Evolutionary conservation across 2,797 vertebrate species (phyloP).

Genomic region (Netta rufina): DNA sequence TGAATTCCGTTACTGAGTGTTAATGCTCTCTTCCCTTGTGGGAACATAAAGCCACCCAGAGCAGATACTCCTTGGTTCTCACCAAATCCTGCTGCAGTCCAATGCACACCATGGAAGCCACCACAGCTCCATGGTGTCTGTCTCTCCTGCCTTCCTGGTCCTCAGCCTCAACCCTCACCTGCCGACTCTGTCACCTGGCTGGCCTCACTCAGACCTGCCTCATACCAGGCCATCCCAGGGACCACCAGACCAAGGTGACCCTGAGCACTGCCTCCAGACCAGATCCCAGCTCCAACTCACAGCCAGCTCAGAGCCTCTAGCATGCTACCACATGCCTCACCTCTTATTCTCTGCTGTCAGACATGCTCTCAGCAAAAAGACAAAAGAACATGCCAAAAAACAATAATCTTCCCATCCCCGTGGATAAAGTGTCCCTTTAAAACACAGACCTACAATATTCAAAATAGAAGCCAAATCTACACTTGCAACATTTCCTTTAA

Average conservation of each 20-base stretch:
- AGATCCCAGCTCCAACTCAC: not conserved
- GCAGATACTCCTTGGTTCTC: not conserved
- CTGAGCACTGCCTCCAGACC: not conserved
- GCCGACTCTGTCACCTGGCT: fast-evolving
- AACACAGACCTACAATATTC: not conserved
- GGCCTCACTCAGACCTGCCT: not conserved
- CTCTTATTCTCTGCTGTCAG: not conserved
- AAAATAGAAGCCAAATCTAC: not conserved
- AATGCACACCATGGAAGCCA: not conserved
- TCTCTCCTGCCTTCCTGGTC: not conserved
- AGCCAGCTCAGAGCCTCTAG: not conserved
- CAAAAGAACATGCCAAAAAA: not conserved
- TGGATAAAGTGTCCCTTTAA: not conserved
- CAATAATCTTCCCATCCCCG: not conserved
- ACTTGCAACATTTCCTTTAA: not conserved
- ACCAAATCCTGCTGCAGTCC: not conserved
- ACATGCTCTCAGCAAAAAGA: not conserved
- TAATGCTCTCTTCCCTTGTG: not conserved
- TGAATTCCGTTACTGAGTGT: not conserved
- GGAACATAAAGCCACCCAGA: not conserved
- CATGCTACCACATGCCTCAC: not conserved
- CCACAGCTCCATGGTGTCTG: not conserved
- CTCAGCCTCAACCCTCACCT: not conserved
- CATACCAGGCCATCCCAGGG: not conserved
- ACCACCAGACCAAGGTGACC: not conserved